phyloP scores from a whole-genome alignment of 2,888 invertebrate species.

The Orthonychiurus folsomi region DNA sequence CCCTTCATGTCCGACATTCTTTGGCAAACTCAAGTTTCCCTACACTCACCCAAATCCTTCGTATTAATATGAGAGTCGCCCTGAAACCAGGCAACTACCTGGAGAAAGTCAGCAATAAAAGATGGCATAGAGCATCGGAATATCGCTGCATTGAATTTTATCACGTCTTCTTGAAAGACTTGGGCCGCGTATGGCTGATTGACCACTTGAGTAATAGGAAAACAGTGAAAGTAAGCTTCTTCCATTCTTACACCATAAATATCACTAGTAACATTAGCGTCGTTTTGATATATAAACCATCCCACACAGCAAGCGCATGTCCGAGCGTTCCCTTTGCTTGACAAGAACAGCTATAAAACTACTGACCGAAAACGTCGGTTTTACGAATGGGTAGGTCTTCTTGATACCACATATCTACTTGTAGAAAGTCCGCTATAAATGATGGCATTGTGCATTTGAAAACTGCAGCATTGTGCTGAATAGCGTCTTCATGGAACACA shows the following conservation, averaged over 20 bases:
- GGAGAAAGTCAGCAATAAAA: constrained; percentile 64
- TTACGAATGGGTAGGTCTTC: too few species aligned
- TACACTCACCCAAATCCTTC: too few species aligned
- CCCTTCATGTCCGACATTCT: constrained; percentile 10
- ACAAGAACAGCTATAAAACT: neutral
- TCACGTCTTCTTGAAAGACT: constrained; percentile 63
- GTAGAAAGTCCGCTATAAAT: constrained; percentile 64
- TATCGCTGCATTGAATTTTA: constrained; percentile 61
- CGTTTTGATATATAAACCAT: neutral
- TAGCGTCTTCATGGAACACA: constrained; percentile 63
- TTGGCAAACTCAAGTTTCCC: too few species aligned
- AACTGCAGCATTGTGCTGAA: constrained; percentile 61
- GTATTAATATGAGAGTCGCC: too few species aligned
- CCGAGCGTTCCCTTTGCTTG: neutral
- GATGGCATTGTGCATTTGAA: constrained; percentile 65
- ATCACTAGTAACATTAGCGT: neutral
- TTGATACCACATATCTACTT: constrained; percentile 61
- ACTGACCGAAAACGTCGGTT: neutral
- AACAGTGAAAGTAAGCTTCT: neutral
- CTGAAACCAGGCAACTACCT: constrained; percentile 61
- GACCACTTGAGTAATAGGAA: constrained; percentile 51
- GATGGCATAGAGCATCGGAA: constrained; percentile 65
- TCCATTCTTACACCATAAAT: too few species aligned
- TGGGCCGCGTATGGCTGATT: constrained; percentile 64
- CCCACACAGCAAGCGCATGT: neutral